These are phyloP conservation scores for Scopus umbretta DNA, from an alignment of 2,113 vertebrate species.

Conservation along the genomic window DNA sequence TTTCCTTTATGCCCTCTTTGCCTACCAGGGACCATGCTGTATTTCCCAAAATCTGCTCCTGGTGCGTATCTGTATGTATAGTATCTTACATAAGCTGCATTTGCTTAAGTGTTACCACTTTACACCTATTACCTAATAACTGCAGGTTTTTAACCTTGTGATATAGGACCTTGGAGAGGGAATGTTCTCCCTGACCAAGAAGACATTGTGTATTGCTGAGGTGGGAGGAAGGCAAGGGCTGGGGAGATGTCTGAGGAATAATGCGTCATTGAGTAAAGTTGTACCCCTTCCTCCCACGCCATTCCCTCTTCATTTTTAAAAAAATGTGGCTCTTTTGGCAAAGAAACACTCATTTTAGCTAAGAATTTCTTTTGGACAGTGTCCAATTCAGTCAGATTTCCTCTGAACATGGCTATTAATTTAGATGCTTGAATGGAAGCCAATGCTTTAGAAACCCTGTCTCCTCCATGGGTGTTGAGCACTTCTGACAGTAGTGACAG, in stretches of 20 bases:
- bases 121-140: neutral
- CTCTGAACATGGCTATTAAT: neutral
- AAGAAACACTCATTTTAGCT: neutral
- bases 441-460: neutral
- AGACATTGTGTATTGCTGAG: neutral
- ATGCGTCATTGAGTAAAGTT: neutral
- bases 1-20: neutral
- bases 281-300: neutral
- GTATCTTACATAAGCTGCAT: neutral
- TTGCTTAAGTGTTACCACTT: neutral
- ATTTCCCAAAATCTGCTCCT: neutral
- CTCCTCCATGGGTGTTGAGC: neutral
- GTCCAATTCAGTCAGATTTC: neutral
- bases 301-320: neutral
- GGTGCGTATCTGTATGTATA: neutral
- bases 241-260: neutral
- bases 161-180: slow-evolving; percentile 26
- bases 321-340: neutral
- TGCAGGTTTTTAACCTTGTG: neutral
- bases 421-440: slow-evolving; percentile 5
- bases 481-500: neutral
- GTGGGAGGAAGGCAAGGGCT: neutral
- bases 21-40: neutral
- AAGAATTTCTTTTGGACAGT: neutral
- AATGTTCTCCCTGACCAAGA: neutral